Evolutionary conservation across 2,113 vertebrate species (phyloP).

Genomic region (Neolamprologus sp.): DNA sequence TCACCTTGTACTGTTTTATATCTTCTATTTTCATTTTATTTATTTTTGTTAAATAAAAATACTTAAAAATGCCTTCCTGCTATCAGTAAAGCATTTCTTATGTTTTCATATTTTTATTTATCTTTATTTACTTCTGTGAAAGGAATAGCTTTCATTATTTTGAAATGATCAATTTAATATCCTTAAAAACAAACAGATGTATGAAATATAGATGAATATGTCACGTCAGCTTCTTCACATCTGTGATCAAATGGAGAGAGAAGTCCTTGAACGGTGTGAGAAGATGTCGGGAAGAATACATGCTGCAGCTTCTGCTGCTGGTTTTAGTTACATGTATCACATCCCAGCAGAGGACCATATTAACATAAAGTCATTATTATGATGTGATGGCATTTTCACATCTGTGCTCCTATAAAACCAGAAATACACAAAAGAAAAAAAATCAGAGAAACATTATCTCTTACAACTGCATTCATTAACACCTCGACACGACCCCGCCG

Average conservation of each 20-base stretch:
- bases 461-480: not conserved
- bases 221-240: not conserved
- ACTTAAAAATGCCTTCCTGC: not conserved
- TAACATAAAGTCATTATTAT: not conserved
- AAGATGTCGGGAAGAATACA: not conserved
- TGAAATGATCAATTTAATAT: not conserved
- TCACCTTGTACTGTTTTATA: not conserved
- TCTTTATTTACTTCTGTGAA: not conserved
- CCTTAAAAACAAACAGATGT: not conserved
- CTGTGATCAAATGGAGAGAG: not conserved
- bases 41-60: not conserved
- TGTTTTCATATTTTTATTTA: not conserved
- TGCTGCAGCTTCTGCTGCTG: not conserved
- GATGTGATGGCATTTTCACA: not conserved
- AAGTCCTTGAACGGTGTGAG: not conserved
- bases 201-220: not conserved
- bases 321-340: not conserved
- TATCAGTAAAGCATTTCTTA: not conserved
- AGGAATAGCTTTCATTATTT: not conserved
- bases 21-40: not conserved
- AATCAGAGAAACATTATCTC: not conserved
- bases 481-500: not conserved
- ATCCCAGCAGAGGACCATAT: not conserved
- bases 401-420: conserved; percentile 12
- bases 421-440: not conserved